Evolutionary conservation across 64 coral and sea anemone genomes (phyloP).

Genomic region (Montipora capricornis): DNA sequence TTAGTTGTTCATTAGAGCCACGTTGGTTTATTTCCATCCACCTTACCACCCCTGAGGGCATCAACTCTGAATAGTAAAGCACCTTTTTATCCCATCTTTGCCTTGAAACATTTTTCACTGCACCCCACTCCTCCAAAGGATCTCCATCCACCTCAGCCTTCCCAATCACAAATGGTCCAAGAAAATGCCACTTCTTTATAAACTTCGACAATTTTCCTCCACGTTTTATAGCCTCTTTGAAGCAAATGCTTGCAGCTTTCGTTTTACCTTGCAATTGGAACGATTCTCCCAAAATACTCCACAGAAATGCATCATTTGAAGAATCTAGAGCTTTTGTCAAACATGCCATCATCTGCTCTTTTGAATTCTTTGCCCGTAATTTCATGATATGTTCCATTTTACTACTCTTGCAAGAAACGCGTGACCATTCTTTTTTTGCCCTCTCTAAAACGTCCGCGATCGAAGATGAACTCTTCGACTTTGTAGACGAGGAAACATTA

Average conservation of each 20-base stretch:
- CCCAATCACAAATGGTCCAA: constrained; percentile 93
- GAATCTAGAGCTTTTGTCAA: constrained; percentile 63
- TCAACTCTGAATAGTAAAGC: constrained; percentile 79
- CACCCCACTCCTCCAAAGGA: constrained; percentile 95
- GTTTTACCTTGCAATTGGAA: constrained; percentile 66
- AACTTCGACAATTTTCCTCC: constrained; percentile 76
- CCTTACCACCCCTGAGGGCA: constrained; percentile 64
- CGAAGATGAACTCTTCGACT: constrained; percentile 64
- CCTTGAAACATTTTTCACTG: constrained; percentile 79
- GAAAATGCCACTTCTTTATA: constrained; percentile 88
- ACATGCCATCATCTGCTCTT: constrained; percentile 64
- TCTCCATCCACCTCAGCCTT: constrained; percentile 96
- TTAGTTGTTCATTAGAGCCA: constrained; percentile 38
- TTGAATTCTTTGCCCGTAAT: constrained; percentile 71
- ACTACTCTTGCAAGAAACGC: constrained; percentile 55
- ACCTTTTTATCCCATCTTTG: constrained; percentile 81
- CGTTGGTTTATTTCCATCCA: constrained; percentile 68
- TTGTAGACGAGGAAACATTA: neutral
- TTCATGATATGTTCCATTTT: constrained; percentile 67
- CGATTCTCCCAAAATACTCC: constrained; percentile 84
- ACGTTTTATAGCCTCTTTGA: constrained; percentile 82
- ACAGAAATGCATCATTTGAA: constrained; percentile 63
- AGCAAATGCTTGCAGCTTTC: constrained; percentile 83
- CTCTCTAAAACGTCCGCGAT: constrained; percentile 70
- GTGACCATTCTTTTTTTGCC: constrained; percentile 42